phyloP scores from a whole-genome alignment of 2,797 vertebrate species.

The Sparus aurata region DNA sequence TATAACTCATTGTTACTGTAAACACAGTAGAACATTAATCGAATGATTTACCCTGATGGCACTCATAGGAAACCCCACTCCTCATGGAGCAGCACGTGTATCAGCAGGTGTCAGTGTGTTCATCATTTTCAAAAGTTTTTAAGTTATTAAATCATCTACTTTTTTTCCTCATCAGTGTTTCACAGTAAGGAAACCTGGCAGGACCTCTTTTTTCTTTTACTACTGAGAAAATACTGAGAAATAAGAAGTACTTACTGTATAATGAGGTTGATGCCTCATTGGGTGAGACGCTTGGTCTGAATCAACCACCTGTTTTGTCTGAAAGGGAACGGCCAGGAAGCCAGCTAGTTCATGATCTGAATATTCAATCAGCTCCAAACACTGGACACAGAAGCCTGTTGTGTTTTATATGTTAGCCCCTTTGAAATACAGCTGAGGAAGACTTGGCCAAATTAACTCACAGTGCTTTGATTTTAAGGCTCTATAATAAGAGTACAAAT shows the following conservation, averaged over 20 bases:
- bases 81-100: not conserved
- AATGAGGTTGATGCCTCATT: conserved; percentile 18
- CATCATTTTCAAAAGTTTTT: conserved; percentile 4
- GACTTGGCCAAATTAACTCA: not conserved
- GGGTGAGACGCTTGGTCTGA: conserved; percentile 31
- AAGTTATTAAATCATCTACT: conserved; percentile 30
- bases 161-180: conserved; percentile 25
- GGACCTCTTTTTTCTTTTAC: not conserved
- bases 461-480: not conserved
- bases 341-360: conserved; percentile 34
- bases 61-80: not conserved
- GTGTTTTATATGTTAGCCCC: conserved; percentile 2
- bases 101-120: conserved; percentile 27
- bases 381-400: conserved; percentile 12
- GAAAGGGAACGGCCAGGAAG: conserved; percentile 30
- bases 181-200: not conserved
- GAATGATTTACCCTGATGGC: not conserved
- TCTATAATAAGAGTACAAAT: not conserved
- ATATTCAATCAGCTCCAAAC: conserved; percentile 47
- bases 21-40: not conserved
- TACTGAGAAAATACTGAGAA: not conserved
- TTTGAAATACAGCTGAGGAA: not conserved
- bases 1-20: not conserved
- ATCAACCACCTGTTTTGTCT: conserved; percentile 58
- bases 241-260: not conserved